phyloP scores from a whole-genome alignment of 37 sponge, comb jelly and placozoan species.

The Hexactinellida sp. region DNA sequence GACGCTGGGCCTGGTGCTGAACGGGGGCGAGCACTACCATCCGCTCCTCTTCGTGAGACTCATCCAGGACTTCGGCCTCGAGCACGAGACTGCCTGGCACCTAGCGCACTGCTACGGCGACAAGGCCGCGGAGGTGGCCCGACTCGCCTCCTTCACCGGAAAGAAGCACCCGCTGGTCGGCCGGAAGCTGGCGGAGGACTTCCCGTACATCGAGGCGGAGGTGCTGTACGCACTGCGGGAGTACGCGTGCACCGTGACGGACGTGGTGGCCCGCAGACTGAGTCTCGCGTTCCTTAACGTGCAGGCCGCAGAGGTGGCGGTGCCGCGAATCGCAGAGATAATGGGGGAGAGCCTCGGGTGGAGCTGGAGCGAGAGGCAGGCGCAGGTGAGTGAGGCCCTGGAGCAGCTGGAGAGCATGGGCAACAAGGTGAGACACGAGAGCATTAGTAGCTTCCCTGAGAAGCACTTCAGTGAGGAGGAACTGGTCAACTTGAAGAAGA shows the following conservation, averaged over 20 bases:
- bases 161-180: constrained; percentile 87
- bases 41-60: constrained; percentile 77
- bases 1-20: constrained; percentile 65
- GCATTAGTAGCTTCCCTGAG: not conserved
- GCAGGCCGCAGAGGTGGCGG: constrained; percentile 80
- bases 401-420: constrained; percentile 70
- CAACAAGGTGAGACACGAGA: constrained; percentile 37
- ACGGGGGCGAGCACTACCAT: constrained; percentile 77
- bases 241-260: constrained; percentile 77
- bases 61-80: constrained; percentile 85
- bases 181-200: constrained; percentile 56
- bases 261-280: constrained; percentile 78
- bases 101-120: constrained; percentile 79
- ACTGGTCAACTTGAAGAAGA: constrained; percentile 44
- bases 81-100: constrained; percentile 81
- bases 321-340: constrained; percentile 73
- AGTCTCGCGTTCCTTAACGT: constrained; percentile 93
- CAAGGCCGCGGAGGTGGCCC: constrained; percentile 79
- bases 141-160: constrained; percentile 73
- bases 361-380: constrained; percentile 56
- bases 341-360: constrained; percentile 86
- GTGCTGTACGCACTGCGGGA: constrained; percentile 78
- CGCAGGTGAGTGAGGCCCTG: constrained; percentile 38
- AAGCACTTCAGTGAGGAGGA: constrained; percentile 39
- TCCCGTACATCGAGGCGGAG: constrained; percentile 96